A percentile compares a stretch with the other conserved stretches of the same genome.
Conservation (phyloP, 2,888 invertebrate species). For the Flexamia atlantica region DNA sequence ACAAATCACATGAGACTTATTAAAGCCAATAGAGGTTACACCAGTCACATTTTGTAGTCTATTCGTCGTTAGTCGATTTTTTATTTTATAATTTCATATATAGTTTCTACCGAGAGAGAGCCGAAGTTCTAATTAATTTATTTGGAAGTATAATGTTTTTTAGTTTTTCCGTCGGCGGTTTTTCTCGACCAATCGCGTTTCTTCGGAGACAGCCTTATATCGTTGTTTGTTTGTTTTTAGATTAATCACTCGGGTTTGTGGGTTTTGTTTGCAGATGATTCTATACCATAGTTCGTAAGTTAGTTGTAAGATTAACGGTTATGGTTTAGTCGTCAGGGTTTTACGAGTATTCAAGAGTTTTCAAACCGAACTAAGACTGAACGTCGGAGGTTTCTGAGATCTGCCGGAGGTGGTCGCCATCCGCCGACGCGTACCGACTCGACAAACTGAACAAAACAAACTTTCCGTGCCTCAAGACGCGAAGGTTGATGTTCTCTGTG, state of each 20-base stretch:
- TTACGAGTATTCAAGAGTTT: slow-evolving; percentile 61
- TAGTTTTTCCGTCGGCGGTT: slow-evolving; percentile 43
- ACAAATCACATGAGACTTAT: slow-evolving; percentile 56
- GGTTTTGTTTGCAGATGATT: slow-evolving; percentile 61
- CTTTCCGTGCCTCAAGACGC: slow-evolving; percentile 30
- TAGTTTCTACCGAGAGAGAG: slow-evolving; percentile 52
- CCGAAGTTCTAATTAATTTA: slow-evolving; percentile 51
- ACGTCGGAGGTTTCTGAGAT: slow-evolving; percentile 50
- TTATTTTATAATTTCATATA: slow-evolving; percentile 60
- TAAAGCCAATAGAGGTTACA: slow-evolving; percentile 57
- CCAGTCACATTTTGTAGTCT: slow-evolving; percentile 58
- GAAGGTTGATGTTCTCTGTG: slow-evolving; percentile 38
- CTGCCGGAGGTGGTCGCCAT: slow-evolving; percentile 15
- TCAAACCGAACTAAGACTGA: slow-evolving; percentile 62
- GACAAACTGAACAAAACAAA: slow-evolving; percentile 42
- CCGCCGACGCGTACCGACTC: slow-evolving; percentile 37
- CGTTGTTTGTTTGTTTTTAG: slow-evolving; percentile 60
- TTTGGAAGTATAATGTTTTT: slow-evolving; percentile 56
- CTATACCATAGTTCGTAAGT: slow-evolving; percentile 62
- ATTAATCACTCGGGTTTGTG: slow-evolving; percentile 61
- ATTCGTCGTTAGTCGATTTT: slow-evolving; percentile 52
- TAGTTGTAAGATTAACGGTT: slow-evolving; percentile 50
- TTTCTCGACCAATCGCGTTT: slow-evolving; percentile 55
- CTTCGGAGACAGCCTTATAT: slow-evolving; percentile 45
- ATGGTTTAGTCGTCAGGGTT: slow-evolving; percentile 62